Evolutionary conservation across 2,797 vertebrate species (phyloP).

Genomic region (Cheirogaleus major): DNA sequence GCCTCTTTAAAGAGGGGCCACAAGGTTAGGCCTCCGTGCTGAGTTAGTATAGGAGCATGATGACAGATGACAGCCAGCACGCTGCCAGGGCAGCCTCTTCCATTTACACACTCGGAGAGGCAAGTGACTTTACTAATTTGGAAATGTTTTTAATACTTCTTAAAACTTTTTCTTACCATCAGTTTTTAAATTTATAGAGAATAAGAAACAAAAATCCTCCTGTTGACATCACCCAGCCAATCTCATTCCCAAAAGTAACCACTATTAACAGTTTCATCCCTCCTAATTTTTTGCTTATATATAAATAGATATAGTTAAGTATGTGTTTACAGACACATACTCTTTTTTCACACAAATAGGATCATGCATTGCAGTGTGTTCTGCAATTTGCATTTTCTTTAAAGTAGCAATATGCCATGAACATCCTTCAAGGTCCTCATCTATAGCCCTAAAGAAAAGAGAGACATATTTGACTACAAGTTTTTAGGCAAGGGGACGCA

Average conservation of each 20-base stretch:
- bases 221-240: background rate
- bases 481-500: conserved; percentile 13
- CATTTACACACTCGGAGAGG: background rate
- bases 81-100: background rate
- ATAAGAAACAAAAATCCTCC: background rate
- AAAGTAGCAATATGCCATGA: background rate
- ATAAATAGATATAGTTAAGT: background rate
- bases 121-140: background rate
- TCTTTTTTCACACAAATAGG: background rate
- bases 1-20: background rate
- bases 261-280: background rate
- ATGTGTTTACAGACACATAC: background rate
- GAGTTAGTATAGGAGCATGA: background rate
- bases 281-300: background rate
- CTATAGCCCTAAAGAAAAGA: background rate
- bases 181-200: background rate
- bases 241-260: background rate
- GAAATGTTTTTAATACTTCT: background rate
- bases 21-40: background rate
- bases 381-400: background rate
- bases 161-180: background rate
- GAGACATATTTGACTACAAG: background rate
- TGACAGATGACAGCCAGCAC: background rate
- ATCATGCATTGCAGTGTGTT: background rate
- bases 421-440: background rate